Conservation (phyloP, 2,797 vertebrate genomes). For the Micrastur ruficollis region DNA sequence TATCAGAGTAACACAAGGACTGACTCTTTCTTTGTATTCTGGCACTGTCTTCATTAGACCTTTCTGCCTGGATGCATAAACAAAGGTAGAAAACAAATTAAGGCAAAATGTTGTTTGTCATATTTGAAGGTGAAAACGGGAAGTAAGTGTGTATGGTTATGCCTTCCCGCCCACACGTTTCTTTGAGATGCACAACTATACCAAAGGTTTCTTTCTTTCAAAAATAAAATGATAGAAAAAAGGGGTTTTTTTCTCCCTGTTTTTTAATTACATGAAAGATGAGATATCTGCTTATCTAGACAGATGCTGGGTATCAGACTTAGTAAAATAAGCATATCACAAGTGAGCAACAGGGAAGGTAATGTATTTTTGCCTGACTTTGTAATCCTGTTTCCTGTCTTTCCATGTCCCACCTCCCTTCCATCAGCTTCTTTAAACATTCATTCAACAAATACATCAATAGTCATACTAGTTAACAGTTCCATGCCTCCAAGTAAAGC, state of each 20-base stretch:
- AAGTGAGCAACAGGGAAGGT: background rate
- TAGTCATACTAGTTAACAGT: background rate
- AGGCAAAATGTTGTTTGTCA: background rate
- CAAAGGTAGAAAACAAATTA: background rate
- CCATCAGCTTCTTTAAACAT: background rate
- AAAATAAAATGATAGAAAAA: background rate
- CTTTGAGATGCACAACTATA: background rate
- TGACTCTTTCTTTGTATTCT: background rate
- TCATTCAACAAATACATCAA: background rate
- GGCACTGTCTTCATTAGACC: background rate
- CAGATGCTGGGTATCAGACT: background rate
- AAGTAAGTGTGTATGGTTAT: background rate
- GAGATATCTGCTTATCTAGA: background rate
- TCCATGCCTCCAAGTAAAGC: background rate
- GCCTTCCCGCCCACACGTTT: background rate
- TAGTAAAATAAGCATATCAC: background rate
- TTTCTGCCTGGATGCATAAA: background rate
- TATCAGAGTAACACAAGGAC: background rate
- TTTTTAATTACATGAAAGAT: background rate
- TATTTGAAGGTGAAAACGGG: constrained; percentile 2
- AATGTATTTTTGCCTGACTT: background rate
- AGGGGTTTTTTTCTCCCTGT: background rate
- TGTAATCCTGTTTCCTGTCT: background rate
- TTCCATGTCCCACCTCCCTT: background rate
- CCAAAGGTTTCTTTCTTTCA: background rate